Evolutionary conservation across 2,113 vertebrate genomes (phyloP).

Genomic region (Bos javanicus): DNA sequence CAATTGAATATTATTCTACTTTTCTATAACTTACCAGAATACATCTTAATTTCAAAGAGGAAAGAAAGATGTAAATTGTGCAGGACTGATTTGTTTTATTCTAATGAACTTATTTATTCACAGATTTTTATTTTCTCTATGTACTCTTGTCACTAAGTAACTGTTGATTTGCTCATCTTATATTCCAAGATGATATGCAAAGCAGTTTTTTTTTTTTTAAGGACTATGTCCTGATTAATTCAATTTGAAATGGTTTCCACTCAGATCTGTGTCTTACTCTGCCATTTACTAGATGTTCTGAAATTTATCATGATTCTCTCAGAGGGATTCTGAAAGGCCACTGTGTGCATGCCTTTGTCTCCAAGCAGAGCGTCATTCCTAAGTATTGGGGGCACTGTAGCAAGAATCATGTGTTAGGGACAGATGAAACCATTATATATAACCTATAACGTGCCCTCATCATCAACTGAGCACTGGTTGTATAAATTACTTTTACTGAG

Average conservation of each 20-base stretch:
- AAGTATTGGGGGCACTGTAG: not conserved
- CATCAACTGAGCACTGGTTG: not conserved
- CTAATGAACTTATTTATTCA: not conserved
- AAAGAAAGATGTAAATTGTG: not conserved
- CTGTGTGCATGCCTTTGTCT: not conserved
- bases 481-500: constrained; percentile 71
- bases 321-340: constrained; percentile 9
- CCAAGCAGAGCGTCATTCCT: not conserved
- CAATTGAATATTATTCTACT: not conserved
- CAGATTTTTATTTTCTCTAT: constrained; percentile 18
- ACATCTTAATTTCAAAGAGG: not conserved
- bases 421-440: constrained; percentile 38
- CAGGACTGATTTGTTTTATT: not conserved
- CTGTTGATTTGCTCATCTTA: constrained; percentile 8
- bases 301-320: constrained; percentile 12
- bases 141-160: constrained; percentile 16
- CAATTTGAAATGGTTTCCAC: not conserved
- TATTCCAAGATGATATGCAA: constrained; percentile 32
- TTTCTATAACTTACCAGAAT: not conserved
- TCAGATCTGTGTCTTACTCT: not conserved
- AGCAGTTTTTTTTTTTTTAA: not conserved
- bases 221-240: constrained; percentile 35
- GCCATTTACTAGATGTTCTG: not conserved
- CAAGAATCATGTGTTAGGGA: constrained; percentile 31
- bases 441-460: constrained; percentile 32